A percentile compares a stretch with the other conserved stretches of the same genome.
These are phyloP conservation scores for Ectropis grisescens DNA, from an alignment of 1,140 invertebrate species.

Conservation along the genomic window DNA sequence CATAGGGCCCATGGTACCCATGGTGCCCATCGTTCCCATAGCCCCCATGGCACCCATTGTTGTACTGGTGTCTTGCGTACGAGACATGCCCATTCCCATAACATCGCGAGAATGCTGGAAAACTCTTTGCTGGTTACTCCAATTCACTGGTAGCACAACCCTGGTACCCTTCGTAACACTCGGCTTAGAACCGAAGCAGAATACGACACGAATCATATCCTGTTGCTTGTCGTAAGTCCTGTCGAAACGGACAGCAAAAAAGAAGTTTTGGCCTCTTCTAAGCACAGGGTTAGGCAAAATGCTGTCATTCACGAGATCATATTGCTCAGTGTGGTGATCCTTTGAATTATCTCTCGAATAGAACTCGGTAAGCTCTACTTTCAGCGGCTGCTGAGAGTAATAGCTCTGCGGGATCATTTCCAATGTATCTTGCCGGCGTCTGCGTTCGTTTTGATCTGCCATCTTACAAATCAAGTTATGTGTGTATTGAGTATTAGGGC, in stretches of 20 bases:
- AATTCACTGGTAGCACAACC: slow-evolving; percentile 72
- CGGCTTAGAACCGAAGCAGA: slow-evolving; percentile 72
- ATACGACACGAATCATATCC: slow-evolving; percentile 63
- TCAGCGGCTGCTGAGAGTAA: slow-evolving; percentile 69
- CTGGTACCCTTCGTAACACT: slow-evolving; percentile 75
- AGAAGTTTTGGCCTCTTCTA: slow-evolving; percentile 75
- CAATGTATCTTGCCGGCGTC: slow-evolving; percentile 63
- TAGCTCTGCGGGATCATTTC: slow-evolving; percentile 63
- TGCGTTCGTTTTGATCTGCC: slow-evolving; percentile 65
- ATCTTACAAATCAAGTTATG: slow-evolving; percentile 65
- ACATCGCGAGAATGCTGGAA: slow-evolving; percentile 59
- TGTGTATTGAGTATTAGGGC: slow-evolving; percentile 59
- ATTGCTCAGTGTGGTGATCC: slow-evolving; percentile 76
- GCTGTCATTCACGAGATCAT: slow-evolving; percentile 72
- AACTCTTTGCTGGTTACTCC: slow-evolving; percentile 51
- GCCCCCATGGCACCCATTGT: slow-evolving; percentile 20
- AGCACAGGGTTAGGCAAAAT: slow-evolving; percentile 70
- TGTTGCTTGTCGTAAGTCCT: slow-evolving; percentile 64
- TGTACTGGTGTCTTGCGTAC: slow-evolving; percentile 24
- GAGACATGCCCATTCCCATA: slow-evolving; percentile 39
- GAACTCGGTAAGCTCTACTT: slow-evolving; percentile 74
- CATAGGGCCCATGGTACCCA: slow-evolving; percentile 33
- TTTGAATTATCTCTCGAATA: slow-evolving; percentile 75
- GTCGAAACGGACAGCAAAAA: slow-evolving; percentile 73
- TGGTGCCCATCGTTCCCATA: slow-evolving; percentile 5